Base-by-base conservation (phyloP, 2,888 invertebrate species). In the Amphipyra tragopoginis region DNA sequence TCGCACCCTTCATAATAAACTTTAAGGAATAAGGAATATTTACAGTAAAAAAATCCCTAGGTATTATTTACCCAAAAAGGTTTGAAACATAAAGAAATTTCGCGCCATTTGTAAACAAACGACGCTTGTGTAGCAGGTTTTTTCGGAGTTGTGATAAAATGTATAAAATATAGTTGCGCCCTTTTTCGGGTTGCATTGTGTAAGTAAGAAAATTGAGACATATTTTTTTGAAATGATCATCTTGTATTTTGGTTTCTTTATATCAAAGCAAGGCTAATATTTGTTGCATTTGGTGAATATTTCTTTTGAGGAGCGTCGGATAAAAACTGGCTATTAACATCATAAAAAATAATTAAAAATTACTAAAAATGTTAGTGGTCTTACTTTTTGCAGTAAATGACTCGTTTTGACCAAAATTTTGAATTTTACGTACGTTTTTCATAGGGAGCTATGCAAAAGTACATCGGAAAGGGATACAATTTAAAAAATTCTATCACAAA, bases 91-190 rank as follows among this genome's bases (percentile, higher is more conserved):
- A 87, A 87, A 87, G 85, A 87, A 78, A 86, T 86, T 84, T 86
- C 79, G 79, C 83, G 62, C 82, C 85, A 87, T 88, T 87, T 84
- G 83, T 81, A 87, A 80, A 87, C 87, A 88, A 86, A 87, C 76
- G 77, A 62, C 36, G 63, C 63, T 65, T 56, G 55, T 61, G 61
- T 66, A 43, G 42, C 49, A 74, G 44, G 65, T 72, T 77, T 80
- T 77, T 64, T 62, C 45, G 57, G 52, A 61, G 62, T 70, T 47
- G 69, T 51, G 77, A 76, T 81, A 82, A 81, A 82, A 69, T 69
- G 62, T 66, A 57, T 73, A 63, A 82, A 80, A 77, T 80, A 74
- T 73, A 66, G 75, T 62, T 75, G 55, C 39, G 55, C 72, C 70
- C 64, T 65, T 79, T 67, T 72, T 53, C 34, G 13, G 63, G 40